These are phyloP conservation scores for Homarus americanus DNA, from an alignment of 1,140 invertebrate genomes.

Conservation along the genomic window DNA sequence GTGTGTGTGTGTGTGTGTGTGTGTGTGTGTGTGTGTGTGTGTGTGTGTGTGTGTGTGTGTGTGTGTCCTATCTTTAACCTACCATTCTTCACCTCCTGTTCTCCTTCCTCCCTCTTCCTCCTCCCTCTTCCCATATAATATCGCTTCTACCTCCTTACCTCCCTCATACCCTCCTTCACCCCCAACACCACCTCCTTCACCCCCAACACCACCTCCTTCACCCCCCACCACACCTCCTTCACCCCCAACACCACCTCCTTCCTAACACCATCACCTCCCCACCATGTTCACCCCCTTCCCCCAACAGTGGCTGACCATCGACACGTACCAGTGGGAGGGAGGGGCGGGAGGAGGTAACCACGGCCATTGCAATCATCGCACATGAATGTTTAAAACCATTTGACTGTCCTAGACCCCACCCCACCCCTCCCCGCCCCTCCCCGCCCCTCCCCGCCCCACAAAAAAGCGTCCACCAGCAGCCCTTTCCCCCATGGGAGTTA, in stretches of 20 bases:
- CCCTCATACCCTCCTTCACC: not conserved
- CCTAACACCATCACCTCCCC: not conserved
- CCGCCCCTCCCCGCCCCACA: not conserved
- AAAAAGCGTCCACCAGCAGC: not conserved
- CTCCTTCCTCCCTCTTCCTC: not conserved
- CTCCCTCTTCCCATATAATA: not conserved
- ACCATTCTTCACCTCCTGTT: not conserved
- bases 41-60: too few relatives aligned
- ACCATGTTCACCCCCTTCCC: too few relatives aligned
- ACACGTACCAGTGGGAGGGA: too few relatives aligned
- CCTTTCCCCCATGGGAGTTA: constrained; percentile 5
- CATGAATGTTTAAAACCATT: constrained; percentile 32
- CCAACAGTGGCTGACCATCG: too few relatives aligned
- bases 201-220: too few relatives aligned
- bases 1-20: too few relatives aligned
- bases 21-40: too few relatives aligned
- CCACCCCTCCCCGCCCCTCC: not conserved
- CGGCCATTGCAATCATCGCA: not conserved
- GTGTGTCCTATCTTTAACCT: too few relatives aligned
- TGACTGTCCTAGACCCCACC: not conserved
- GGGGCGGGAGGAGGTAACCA: not conserved
- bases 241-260: not conserved
- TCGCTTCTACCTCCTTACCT: not conserved
- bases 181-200: not conserved
- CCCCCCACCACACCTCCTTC: not conserved